Conservation (phyloP, 2,113 vertebrate species). For the Engystomops pustulosus region DNA sequence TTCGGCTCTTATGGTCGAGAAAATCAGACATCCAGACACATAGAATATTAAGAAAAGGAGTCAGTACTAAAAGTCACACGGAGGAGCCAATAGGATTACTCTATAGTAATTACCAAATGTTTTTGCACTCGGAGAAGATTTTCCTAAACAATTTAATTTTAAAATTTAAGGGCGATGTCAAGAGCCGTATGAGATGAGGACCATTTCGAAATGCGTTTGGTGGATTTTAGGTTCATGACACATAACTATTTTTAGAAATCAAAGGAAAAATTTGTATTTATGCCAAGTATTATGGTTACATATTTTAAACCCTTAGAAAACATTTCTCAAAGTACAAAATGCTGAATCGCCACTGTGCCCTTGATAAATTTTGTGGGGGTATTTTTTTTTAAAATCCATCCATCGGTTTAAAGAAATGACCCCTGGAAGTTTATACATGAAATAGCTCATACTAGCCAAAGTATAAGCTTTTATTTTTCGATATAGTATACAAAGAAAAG, state of each 20-base stretch:
- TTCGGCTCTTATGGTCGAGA: not conserved
- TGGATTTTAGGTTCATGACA: not conserved
- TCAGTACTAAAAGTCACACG: not conserved
- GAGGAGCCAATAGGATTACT: not conserved
- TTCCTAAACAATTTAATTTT: slow-evolving; percentile 1
- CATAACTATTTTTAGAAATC: not conserved
- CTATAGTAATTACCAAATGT: not conserved
- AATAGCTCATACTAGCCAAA: too few species aligned
- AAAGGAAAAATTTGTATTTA: not conserved
- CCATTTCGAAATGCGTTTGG: not conserved
- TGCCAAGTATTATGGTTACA: too few species aligned
- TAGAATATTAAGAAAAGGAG: not conserved
- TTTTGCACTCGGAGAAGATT: not conserved
- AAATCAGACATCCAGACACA: not conserved
- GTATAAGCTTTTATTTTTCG: too few species aligned
- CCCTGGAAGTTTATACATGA: too few species aligned
- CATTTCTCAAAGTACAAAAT: too few species aligned
- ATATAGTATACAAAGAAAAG: too few species aligned
- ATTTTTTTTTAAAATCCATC: too few species aligned
- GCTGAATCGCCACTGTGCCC: too few species aligned
- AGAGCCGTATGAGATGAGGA: not conserved
- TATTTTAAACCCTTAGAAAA: too few species aligned
- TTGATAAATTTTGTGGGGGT: too few species aligned
- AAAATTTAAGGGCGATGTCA: not conserved
- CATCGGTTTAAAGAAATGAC: too few species aligned